These are phyloP conservation scores for Serrognathus titanus DNA, from an alignment of 2,888 invertebrate genomes.

Conservation along the genomic window DNA sequence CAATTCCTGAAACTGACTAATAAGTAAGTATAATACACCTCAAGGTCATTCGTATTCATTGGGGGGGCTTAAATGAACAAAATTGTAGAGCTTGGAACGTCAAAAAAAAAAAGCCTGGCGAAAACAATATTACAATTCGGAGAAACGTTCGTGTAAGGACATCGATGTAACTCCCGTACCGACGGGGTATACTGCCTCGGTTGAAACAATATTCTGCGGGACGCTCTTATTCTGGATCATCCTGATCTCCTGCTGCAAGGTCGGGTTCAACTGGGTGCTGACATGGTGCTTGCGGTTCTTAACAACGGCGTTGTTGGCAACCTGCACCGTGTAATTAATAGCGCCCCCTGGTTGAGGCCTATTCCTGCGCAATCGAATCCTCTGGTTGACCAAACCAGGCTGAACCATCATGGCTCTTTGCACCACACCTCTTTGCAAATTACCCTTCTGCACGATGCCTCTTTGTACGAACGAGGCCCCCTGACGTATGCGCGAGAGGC, in stretches of 20 bases:
- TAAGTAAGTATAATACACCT: too few relatives aligned
- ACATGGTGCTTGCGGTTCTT: conserved; percentile 16
- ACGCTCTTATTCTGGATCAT: conserved; percentile 25
- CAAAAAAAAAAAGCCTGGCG: neutral
- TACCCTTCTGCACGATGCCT: neutral
- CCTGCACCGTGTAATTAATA: conserved; percentile 16
- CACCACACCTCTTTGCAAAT: neutral
- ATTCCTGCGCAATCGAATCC: conserved; percentile 7
- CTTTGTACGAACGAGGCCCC: neutral
- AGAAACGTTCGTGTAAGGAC: conserved; percentile 13
- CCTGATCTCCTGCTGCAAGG: conserved; percentile 27
- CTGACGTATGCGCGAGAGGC: neutral
- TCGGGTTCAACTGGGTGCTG: conserved; percentile 25
- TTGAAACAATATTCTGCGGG: conserved; percentile 15
- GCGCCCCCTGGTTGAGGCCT: neutral
- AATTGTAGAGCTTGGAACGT: neutral
- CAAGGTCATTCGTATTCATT: too few relatives aligned
- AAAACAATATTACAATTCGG: conserved; percentile 6
- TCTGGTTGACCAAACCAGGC: neutral
- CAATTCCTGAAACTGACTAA: too few relatives aligned
- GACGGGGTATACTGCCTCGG: conserved; percentile 23
- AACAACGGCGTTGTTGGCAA: conserved; percentile 1
- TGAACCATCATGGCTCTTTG: too few relatives aligned
- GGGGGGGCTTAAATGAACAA: neutral
- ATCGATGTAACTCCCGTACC: conserved; percentile 15